Base-by-base conservation (phyloP, 2,888 invertebrate species). In the Thalpophila matura region DNA sequence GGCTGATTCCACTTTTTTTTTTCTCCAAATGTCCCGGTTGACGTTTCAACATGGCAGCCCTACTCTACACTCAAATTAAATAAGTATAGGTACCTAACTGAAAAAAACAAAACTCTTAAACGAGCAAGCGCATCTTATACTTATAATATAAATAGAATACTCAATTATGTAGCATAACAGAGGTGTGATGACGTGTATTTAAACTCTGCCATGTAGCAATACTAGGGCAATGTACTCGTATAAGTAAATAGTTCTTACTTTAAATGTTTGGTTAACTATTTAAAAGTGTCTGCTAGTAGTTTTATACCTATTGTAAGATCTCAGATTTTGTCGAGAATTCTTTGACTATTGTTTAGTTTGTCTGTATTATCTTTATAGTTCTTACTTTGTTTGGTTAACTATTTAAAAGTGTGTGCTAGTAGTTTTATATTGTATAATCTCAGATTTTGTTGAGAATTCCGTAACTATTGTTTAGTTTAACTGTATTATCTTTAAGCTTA, bases 201-300 rank as follows among this genome's bases (percentile, higher is more conserved):
- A 43, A 27, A 31, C 2, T 14, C 14, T 40, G 33, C 33, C 67
- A 57, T 40, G 16, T 55, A 64, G 22, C 5, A 40, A 27, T 14
- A 12, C 26, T 56, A 65, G 14, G 20, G 18, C 9, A 35, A 20
- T 46, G 14, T 37, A 24, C 24, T 47, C n/a, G 18, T 38, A 26
- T n/a, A 9, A 54, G 16, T 27, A 6, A 42, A 20, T 3, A 35
- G 14, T 35, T 1, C 14, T 14, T 14, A 47, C 1, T 40, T 61
- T 1, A 33, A 6, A 6, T 7, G 20, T 35, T n/a, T 14, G 14
- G 14, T 14, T 4, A 14, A 14, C 6, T 18, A 14, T 14, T 20
- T 14, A 12, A 42, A 56, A 31, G 14, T 16, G 33, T 55, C n/a
- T 22, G 40, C 6, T 42, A n/a, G n/a, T 16, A 16, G 2, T 14